Percentiles rank a stretch among this genome's conserved stretches.
phyloP scores from a whole-genome alignment of 2,797 vertebrate species.

The Poeciliopsis presidionis region DNA sequence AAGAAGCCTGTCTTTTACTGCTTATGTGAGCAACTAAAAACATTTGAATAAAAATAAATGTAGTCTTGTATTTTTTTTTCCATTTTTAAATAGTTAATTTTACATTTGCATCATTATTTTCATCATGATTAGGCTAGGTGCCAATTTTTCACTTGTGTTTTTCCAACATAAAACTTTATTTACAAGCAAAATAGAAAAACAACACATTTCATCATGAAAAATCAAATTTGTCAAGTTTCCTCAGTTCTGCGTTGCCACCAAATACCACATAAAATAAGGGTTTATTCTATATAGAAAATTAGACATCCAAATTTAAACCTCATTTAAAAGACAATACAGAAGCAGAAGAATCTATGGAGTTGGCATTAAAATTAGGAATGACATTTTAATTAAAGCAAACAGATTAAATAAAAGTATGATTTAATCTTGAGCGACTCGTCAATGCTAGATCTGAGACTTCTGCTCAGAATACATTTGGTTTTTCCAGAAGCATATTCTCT shows the following conservation, averaged over 20 bases:
- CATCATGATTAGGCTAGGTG: too few species aligned
- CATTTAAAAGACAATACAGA: background rate
- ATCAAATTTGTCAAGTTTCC: background rate
- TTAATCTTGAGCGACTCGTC: background rate
- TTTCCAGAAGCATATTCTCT: background rate
- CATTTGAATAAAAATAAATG: background rate
- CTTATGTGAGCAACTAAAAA: background rate
- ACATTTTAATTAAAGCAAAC: background rate
- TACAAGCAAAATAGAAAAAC: background rate
- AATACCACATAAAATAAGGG: background rate
- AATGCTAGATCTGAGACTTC: background rate
- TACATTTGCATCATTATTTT: background rate
- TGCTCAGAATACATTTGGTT: background rate
- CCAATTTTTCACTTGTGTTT: background rate
- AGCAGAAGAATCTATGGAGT: background rate
- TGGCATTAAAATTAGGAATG: background rate
- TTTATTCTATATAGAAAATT: background rate
- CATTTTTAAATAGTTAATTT: background rate
- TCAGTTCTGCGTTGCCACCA: background rate
- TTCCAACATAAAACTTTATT: background rate
- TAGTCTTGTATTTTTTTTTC: too few species aligned
- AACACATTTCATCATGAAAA: background rate
- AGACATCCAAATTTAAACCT: background rate
- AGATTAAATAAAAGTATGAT: background rate
- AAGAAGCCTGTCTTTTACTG: background rate